These are phyloP conservation scores for Rhagonycha lutea DNA, from an alignment of 2,888 invertebrate species.

Conservation along the genomic window DNA sequence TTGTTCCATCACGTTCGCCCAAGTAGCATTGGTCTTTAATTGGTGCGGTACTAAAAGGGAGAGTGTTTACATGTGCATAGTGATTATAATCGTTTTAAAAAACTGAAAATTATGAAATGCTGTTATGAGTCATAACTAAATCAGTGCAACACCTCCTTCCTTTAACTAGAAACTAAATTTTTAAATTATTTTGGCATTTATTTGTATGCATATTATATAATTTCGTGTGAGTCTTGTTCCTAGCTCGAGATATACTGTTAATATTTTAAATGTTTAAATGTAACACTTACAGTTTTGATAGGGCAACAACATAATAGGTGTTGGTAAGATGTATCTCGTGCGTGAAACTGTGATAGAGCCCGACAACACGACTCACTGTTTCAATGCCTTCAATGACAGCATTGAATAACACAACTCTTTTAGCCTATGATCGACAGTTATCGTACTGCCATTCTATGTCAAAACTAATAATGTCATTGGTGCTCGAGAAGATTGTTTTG, in stretches of 20 bases:
- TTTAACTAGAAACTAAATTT: conserved; percentile 39
- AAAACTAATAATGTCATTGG: conserved; percentile 24
- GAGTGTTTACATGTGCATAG: conserved; percentile 20
- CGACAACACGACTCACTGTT: conserved; percentile 39
- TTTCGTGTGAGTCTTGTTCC: conserved; percentile 52
- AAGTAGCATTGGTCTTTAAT: conserved; percentile 48
- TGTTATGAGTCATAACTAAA: conserved; percentile 31
- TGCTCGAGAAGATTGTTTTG: conserved; percentile 21
- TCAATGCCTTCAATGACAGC: conserved; percentile 34
- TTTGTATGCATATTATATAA: conserved; percentile 46
- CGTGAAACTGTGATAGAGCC: conserved; percentile 53
- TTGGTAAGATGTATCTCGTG: conserved; percentile 35
- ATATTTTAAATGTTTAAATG: conserved; percentile 45
- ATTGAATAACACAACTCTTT: conserved; percentile 12
- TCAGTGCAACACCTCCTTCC: conserved; percentile 33
- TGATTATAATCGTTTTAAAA: conserved; percentile 11
- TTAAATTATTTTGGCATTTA: conserved; percentile 43
- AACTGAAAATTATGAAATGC: conserved; percentile 25
- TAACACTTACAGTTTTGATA: conserved; percentile 16
- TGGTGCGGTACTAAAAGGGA: conserved; percentile 38
- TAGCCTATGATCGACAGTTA: conserved; percentile 26
- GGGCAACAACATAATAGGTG: conserved; percentile 24
- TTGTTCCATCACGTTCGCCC: conserved; percentile 52
- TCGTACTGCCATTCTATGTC: conserved; percentile 15
- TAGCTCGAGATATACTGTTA: conserved; percentile 49